Conservation (phyloP, 2,888 invertebrate species). For the Lasioglossum figueresi region DNA sequence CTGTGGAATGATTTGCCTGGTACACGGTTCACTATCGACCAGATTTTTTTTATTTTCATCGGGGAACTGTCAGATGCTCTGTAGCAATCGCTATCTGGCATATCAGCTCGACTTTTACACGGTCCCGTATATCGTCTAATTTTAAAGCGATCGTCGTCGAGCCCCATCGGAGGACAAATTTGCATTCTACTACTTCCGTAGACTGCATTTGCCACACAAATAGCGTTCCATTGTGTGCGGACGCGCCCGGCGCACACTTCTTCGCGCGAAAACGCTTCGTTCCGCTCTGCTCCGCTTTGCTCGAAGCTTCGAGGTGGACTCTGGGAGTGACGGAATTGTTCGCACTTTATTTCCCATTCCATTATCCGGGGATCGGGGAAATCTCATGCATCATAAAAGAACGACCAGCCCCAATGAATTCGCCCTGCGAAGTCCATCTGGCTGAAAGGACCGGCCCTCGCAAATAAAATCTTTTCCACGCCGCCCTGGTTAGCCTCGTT, state of each 20-base stretch:
- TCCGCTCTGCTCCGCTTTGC: not conserved
- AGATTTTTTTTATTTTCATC: not conserved
- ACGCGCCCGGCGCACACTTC: conserved; percentile 28
- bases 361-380: conserved; percentile 63
- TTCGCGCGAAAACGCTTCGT: conserved; percentile 34
- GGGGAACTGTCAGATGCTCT: not conserved
- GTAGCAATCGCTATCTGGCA: not conserved
- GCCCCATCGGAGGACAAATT: conserved; percentile 19
- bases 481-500: conserved; percentile 20
- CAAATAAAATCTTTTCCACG: conserved; percentile 40
- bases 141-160: conserved; percentile 33
- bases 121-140: conserved; percentile 19
- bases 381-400: conserved; percentile 70
- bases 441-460: conserved; percentile 16
- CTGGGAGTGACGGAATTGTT: conserved; percentile 64
- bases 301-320: conserved; percentile 30
- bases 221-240: conserved; percentile 24
- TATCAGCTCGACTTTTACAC: not conserved
- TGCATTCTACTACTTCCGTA: conserved; percentile 28
- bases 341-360: conserved; percentile 69
- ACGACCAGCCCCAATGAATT: conserved; percentile 63
- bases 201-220: conserved; percentile 37
- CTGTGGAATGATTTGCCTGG: not conserved
- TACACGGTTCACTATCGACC: not conserved
- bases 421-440: conserved; percentile 45